Conservation (phyloP, 2,113 vertebrate species). For the Corynorhinus townsendii region DNA sequence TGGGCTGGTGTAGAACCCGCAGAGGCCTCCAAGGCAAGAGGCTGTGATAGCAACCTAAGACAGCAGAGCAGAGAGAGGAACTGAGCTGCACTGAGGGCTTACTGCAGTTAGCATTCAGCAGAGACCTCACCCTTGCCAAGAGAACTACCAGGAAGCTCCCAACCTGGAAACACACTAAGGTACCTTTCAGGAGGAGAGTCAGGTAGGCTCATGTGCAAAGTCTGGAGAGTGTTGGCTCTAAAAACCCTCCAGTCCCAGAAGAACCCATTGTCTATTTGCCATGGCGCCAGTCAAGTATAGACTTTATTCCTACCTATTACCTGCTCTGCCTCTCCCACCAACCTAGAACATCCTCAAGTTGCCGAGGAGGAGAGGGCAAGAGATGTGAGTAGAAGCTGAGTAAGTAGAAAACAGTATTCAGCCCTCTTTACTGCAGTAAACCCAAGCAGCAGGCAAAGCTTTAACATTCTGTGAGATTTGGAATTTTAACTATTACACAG, state of each 20-base stretch:
- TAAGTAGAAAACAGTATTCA: not conserved
- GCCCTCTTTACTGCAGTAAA: not conserved
- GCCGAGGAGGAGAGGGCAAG: not conserved
- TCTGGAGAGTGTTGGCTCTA: not conserved
- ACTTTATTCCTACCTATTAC: not conserved
- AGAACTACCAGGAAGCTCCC: not conserved
- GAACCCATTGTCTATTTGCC: not conserved
- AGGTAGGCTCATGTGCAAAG: not conserved
- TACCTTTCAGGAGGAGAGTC: not conserved
- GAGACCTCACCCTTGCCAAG: not conserved
- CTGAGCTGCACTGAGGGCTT: not conserved
- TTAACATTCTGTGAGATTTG: not conserved
- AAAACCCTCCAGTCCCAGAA: not conserved
- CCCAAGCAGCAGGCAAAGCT: not conserved
- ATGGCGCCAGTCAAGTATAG: not conserved
- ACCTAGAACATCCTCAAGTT: not conserved
- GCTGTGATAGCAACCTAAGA: fast-evolving
- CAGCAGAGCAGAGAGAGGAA: not conserved
- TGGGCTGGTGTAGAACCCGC: not conserved
- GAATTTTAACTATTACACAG: not conserved
- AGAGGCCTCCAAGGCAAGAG: not conserved
- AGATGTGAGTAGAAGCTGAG: not conserved
- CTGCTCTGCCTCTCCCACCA: not conserved
- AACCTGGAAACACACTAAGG: not conserved
- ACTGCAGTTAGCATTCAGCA: too few species aligned